phyloP scores from a whole-genome alignment of 2,888 invertebrate genomes.

The Athalia rosae region DNA sequence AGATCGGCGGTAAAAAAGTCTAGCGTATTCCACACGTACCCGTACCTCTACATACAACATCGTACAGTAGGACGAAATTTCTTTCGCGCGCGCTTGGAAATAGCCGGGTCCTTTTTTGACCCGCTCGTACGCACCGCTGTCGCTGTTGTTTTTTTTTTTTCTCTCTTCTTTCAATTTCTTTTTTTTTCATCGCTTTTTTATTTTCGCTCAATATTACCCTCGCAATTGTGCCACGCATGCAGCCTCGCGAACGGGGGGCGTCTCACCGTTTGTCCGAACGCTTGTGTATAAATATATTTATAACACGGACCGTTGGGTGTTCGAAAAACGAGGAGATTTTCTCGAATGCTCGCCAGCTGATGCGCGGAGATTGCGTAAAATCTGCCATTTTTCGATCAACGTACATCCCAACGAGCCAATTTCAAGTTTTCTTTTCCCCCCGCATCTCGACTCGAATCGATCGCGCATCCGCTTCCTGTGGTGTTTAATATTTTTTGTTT shows the following conservation, averaged over 20 bases:
- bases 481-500: no score
- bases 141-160: conserved; percentile 57
- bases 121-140: conserved; percentile 51
- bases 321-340: conserved; percentile 12
- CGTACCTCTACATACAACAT: background rate
- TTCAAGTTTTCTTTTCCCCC: no score
- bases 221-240: conserved; percentile 57
- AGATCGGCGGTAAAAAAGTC: conserved; percentile 48
- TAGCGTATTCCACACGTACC: conserved; percentile 51
- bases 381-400: no score
- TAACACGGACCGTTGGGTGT: background rate
- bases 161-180: conserved; percentile 47
- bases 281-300: background rate
- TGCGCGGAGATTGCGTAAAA: no score
- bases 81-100: conserved; percentile 65
- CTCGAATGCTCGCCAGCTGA: conserved; percentile 4
- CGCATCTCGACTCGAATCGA: no score
- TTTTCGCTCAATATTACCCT: conserved; percentile 39
- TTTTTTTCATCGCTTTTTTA: conserved; percentile 52
- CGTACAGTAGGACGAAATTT: conserved; percentile 58
- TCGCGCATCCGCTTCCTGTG: no score
- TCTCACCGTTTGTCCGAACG: conserved; percentile 39
- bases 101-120: conserved; percentile 50
- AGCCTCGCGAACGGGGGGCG: conserved; percentile 62
- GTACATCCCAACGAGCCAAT: no score